A percentile compares a stretch with the other conserved stretches of the same genome.
phyloP scores from a whole-genome alignment of 2,797 vertebrate species.

The Salarias fasciatus region DNA sequence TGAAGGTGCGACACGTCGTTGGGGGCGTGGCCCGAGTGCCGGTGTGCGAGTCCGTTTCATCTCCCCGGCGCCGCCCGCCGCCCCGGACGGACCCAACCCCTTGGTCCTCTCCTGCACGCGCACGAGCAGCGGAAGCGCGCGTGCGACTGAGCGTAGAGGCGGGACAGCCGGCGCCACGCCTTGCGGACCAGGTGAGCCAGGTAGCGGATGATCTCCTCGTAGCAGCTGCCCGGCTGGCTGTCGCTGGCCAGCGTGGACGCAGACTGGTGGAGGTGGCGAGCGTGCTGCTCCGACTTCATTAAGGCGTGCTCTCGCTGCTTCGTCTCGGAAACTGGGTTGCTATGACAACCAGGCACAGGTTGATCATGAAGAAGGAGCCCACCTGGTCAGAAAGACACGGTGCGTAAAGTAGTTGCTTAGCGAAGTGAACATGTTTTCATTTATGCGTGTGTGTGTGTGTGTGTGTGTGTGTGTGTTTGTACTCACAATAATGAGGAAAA shows the following conservation, averaged over 20 bases:
- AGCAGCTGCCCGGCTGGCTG: conserved; percentile 95
- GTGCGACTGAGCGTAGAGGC: conserved; percentile 63
- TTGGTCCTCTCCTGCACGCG: conserved; percentile 63
- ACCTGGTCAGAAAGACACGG: conserved; percentile 80
- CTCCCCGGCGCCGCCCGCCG: conserved; percentile 59
- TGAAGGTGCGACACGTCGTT: conserved; percentile 87
- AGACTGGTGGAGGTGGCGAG: conserved; percentile 92
- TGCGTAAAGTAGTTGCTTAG: too few relatives aligned
- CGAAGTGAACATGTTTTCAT: too few relatives aligned
- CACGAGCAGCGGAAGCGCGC: conserved; percentile 35
- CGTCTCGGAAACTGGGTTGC: conserved; percentile 98
- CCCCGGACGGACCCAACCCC: conserved; percentile 69
- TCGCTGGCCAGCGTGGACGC: conserved; percentile 96
- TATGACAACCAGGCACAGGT: conserved; percentile 98
- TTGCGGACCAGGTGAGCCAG: conserved; percentile 91
- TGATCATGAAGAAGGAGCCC: conserved; percentile 99
- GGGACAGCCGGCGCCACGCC: conserved; percentile 83
- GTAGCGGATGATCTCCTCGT: conserved; percentile 95
- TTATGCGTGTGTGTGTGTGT: too few relatives aligned
- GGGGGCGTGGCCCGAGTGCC: conserved; percentile 72
- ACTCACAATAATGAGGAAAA: conserved; percentile 86
- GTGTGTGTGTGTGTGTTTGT: conserved; percentile 11
- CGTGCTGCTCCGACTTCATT: conserved; percentile 94
- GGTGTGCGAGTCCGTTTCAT: conserved; percentile 77
- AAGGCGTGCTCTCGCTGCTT: conserved; percentile 98